These are phyloP conservation scores for Eupithecia dodoneata DNA, from an alignment of 2,888 invertebrate species.

Conservation along the genomic window DNA sequence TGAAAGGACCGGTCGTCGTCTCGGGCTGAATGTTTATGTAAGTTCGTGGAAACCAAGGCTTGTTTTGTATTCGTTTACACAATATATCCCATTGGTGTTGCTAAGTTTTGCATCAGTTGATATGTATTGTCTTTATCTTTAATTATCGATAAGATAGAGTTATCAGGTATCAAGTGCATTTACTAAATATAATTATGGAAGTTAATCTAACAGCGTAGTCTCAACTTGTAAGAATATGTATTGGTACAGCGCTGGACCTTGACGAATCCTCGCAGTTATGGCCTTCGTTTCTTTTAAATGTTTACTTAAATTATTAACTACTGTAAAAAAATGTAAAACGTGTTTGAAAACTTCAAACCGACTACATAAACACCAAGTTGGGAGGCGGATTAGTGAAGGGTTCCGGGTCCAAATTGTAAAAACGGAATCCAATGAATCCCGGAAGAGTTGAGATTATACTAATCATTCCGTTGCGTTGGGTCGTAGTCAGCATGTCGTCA, in stretches of 20 bases:
- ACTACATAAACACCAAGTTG: not conserved
- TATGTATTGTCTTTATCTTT: slow-evolving; percentile 45
- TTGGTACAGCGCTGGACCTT: not conserved
- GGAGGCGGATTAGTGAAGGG: not conserved
- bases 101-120: slow-evolving; percentile 34
- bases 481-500: no score
- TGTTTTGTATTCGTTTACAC: slow-evolving; percentile 46
- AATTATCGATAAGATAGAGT: slow-evolving; percentile 23
- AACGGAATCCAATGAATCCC: not conserved
- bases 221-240: not conserved
- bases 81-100: slow-evolving; percentile 36
- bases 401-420: not conserved
- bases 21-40: slow-evolving; percentile 63
- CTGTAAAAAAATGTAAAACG: not conserved
- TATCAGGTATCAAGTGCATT: slow-evolving; percentile 6
- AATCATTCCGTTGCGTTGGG: not conserved
- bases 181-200: not conserved
- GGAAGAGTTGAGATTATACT: not conserved
- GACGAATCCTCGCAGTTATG: slow-evolving; percentile 4
- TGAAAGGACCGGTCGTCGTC: slow-evolving; percentile 56
- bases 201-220: not conserved
- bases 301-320: not conserved
- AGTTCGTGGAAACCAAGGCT: slow-evolving; percentile 62
- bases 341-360: not conserved
- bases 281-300: not conserved